These are phyloP conservation scores for Polylopha cassiicola DNA, from an alignment of 2,888 invertebrate genomes.

Conservation along the genomic window DNA sequence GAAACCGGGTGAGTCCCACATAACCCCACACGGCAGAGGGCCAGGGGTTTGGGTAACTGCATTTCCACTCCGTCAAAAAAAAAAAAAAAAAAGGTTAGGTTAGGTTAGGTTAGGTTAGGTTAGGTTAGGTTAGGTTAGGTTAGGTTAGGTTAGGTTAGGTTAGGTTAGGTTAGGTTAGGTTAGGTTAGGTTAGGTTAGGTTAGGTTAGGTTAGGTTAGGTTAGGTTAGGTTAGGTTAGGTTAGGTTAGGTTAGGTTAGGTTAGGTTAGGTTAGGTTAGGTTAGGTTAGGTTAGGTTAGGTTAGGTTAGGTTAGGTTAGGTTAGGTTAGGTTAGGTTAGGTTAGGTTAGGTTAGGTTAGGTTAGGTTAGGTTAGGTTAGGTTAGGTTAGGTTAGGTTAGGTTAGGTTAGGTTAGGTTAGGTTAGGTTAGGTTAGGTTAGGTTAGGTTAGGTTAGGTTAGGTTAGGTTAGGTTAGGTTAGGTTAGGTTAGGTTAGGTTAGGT, in stretches of 20 bases:
- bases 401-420: constrained; percentile 26
- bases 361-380: constrained; percentile 26
- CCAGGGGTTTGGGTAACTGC: too few relatives aligned
- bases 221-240: constrained; percentile 28
- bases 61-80: too few relatives aligned
- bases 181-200: constrained; percentile 28
- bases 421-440: constrained; percentile 26
- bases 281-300: constrained; percentile 27
- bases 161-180: constrained; percentile 28
- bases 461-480: constrained; percentile 30
- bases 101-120: constrained; percentile 6
- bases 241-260: constrained; percentile 26
- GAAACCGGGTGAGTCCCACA: too few relatives aligned
- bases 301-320: constrained; percentile 26
- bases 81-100: too few relatives aligned
- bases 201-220: constrained; percentile 26
- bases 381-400: constrained; percentile 26
- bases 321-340: constrained; percentile 25
- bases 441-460: constrained; percentile 30
- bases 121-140: constrained; percentile 12
- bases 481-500: constrained; percentile 29
- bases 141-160: constrained; percentile 24
- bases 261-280: constrained; percentile 26
- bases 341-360: constrained; percentile 26
- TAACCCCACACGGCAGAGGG: too few relatives aligned